Evolutionary conservation across 2,797 vertebrate species (phyloP).

Genomic region (Coendou prehensilis): DNA sequence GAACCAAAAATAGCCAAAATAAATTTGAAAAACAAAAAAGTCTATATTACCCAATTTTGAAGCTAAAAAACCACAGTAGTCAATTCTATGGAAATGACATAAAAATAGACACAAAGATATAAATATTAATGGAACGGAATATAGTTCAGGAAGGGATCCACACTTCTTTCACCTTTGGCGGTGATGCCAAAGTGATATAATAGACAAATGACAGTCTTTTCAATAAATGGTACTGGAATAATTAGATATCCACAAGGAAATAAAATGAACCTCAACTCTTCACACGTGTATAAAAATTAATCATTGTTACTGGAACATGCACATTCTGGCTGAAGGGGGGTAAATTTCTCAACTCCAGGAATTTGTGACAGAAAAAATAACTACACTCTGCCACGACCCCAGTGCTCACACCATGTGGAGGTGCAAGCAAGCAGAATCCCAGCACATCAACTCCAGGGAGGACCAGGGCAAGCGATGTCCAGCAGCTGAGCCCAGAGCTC

Average conservation of each 20-base stretch:
- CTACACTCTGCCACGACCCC: constrained; percentile 93
- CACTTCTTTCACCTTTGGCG: background rate
- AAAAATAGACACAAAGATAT: background rate
- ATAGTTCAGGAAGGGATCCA: background rate
- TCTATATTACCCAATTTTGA: background rate
- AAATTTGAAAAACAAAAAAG: background rate
- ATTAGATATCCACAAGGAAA: background rate
- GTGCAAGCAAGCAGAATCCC: constrained; percentile 99
- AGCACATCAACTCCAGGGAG: constrained; percentile 98
- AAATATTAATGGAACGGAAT: background rate
- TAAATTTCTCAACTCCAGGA: constrained; percentile 95
- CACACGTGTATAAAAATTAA: constrained; percentile 86
- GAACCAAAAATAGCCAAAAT: background rate
- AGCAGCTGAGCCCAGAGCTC: constrained; percentile 84
- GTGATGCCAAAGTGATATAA: background rate
- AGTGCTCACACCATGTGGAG: constrained; percentile 99
- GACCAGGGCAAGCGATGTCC: constrained; percentile 84
- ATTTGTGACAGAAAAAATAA: constrained; percentile 94
- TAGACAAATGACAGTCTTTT: background rate
- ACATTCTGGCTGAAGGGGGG: constrained; percentile 96
- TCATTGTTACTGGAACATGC: constrained; percentile 99
- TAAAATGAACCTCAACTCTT: background rate
- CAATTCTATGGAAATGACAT: background rate
- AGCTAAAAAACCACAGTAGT: background rate
- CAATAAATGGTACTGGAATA: background rate